A percentile compares a stretch with the other conserved stretches of the same genome.
These are phyloP conservation scores for Zingel zingel DNA, from an alignment of 2,113 vertebrate genomes.

Conservation along the genomic window DNA sequence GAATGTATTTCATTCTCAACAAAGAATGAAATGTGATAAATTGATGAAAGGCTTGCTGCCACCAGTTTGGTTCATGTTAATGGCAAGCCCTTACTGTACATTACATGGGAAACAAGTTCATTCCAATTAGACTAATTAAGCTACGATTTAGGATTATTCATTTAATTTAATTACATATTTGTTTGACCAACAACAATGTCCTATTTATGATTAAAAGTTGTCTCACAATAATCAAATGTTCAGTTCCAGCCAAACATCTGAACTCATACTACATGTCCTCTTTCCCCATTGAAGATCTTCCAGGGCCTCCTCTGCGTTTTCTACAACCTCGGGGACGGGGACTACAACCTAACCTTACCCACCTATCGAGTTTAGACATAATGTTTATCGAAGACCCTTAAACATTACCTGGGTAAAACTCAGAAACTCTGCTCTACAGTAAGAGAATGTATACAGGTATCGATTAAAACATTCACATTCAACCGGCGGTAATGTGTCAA, in stretches of 20 bases:
- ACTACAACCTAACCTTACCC: slow-evolving; percentile 86
- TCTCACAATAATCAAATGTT: background rate
- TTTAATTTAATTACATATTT: background rate
- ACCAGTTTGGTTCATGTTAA: slow-evolving; percentile 1
- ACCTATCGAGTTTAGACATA: too few species aligned
- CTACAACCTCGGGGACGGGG: slow-evolving; percentile 92
- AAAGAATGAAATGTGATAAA: too few species aligned
- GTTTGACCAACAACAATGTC: background rate
- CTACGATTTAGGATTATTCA: background rate
- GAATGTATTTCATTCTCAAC: background rate
- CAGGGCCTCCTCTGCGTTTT: slow-evolving; percentile 87
- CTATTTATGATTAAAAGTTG: background rate
- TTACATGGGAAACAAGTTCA: background rate
- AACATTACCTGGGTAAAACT: too few species aligned
- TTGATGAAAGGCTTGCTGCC: background rate
- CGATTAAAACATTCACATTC: background rate
- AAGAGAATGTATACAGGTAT: too few species aligned
- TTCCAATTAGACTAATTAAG: background rate
- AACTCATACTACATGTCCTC: background rate
- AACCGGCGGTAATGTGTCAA: background rate
- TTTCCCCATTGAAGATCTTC: slow-evolving; percentile 80
- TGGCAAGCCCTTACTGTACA: background rate
- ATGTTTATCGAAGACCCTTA: too few species aligned
- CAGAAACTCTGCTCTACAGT: too few species aligned
- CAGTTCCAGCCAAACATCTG: background rate